Conservation (phyloP, 2,888 invertebrate species). For the Drosophila incognita region DNA sequence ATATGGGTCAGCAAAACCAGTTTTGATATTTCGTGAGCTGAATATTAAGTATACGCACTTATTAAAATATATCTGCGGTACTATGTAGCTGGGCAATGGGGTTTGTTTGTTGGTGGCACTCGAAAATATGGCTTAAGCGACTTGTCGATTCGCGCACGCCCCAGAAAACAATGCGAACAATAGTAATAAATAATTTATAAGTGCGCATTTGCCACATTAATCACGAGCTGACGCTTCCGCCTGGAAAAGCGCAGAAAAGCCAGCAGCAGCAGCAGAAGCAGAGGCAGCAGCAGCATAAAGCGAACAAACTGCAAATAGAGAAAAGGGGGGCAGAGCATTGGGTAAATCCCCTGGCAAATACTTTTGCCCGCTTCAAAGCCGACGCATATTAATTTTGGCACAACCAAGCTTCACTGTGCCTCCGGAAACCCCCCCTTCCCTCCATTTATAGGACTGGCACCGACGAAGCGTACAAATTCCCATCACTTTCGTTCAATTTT, state of each 20-base stretch:
- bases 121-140: slow-evolving; percentile 74
- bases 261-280: background rate
- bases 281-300: background rate
- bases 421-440: background rate
- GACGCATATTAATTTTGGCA: slow-evolving; percentile 78
- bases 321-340: background rate
- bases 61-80: slow-evolving; percentile 24
- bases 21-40: slow-evolving; percentile 28
- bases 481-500: slow-evolving; percentile 81
- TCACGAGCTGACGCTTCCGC: slow-evolving; percentile 63
- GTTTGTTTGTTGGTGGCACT: slow-evolving; percentile 29
- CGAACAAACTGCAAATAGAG: background rate
- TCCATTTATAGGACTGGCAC: background rate
- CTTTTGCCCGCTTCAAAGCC: slow-evolving; percentile 55
- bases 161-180: slow-evolving; percentile 73
- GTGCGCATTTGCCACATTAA: slow-evolving; percentile 80
- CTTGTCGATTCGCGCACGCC: slow-evolving; percentile 71
- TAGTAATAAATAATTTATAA: slow-evolving; percentile 80
- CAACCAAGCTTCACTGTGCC: slow-evolving; percentile 32
- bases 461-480: slow-evolving; percentile 79
- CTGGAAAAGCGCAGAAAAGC: slow-evolving; percentile 33
- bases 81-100: background rate
- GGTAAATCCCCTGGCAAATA: slow-evolving; percentile 64
- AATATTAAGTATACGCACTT: slow-evolving; percentile 53
- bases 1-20: background rate